These are phyloP conservation scores for Neoniphon sammara DNA, from an alignment of 2,797 vertebrate genomes.

Conservation along the genomic window DNA sequence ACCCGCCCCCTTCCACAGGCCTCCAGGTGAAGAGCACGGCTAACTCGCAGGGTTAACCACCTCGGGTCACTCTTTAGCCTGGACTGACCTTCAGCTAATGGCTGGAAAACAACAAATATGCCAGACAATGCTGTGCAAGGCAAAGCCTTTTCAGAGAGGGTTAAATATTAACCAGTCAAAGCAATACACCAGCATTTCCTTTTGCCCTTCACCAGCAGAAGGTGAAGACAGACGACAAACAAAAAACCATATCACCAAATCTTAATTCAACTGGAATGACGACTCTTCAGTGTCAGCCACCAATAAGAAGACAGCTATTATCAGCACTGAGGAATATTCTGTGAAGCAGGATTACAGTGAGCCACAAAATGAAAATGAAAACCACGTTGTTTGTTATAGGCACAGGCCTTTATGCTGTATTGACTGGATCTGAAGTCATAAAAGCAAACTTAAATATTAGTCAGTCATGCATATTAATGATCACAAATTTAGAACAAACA, in stretches of 20 bases:
- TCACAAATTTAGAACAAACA: no score
- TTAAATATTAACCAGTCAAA: slow-evolving; percentile 57
- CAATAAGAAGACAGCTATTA: no score
- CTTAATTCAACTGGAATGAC: background rate
- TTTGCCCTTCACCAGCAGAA: slow-evolving; percentile 2
- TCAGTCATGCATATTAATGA: no score
- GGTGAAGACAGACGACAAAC: slow-evolving; percentile 22
- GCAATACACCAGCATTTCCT: background rate
- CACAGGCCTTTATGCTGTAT: no score
- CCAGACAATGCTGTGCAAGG: slow-evolving; percentile 7
- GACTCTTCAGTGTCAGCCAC: no score
- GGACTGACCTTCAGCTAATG: slow-evolving; percentile 25
- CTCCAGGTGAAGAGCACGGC: slow-evolving; percentile 65
- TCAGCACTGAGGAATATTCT: no score
- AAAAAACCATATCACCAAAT: slow-evolving; percentile 4
- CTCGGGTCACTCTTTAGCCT: slow-evolving; percentile 7
- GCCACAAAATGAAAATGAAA: no score
- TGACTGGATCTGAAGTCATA: no score
- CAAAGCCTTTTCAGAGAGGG: slow-evolving; percentile 25
- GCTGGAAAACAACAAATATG: slow-evolving; percentile 29
- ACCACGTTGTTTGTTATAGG: no score
- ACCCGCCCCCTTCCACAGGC: slow-evolving; percentile 43
- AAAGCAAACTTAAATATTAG: no score
- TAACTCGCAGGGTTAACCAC: slow-evolving; percentile 14
- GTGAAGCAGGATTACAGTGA: no score